Base-by-base conservation (phyloP, 2,888 invertebrate genomes). In the Celastrina argiolus region DNA sequence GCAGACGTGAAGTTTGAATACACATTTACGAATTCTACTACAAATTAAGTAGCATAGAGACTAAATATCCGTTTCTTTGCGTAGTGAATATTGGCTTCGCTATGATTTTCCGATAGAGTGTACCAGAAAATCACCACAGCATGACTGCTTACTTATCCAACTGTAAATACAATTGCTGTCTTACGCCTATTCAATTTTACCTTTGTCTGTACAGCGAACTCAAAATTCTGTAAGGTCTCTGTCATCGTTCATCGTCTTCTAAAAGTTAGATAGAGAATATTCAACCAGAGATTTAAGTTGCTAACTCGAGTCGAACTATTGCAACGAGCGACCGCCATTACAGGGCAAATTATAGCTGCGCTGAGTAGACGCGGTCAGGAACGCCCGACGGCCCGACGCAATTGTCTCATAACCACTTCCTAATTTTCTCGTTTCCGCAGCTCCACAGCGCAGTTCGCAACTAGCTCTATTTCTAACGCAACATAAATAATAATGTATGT, bases 351-450 rank as follows among this genome's bases (percentile, higher is more conserved):
- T 70, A 69, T 68, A 68, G 64, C 67, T 65, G 63, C 66, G 63
- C 67, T 69, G 69, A 69, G 67, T 70, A 66, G 68, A 63, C 70
- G 70, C 69, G 69, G 71, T 70, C 69, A 70, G 70, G 56, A 69
- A 65, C 69, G 72, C 71, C 72, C 76, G 76, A 77, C 78, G 75
- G 72, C 72, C 72, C 76, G 76, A 77, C 78, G 75, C 85, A 90
- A 89, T 90, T 88, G 88, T 78, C 79, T 85, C 87, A 86, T 87
- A 83, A 82, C 81, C 80, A 86, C 88, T 81, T 89, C 89, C 89
- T 89, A 86, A 90, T 88, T 84, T 84, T 83, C 85, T 87, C 84
- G 81, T 81, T 84, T 89, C 89, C 90, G 82, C 81, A 76, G 77
- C 73, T 74, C 72, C 74, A 74, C 70, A 71, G 70, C 70, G 65